A percentile compares a stretch with the other conserved stretches of the same genome.
These are phyloP conservation scores for Xiphias gladius DNA, from an alignment of 2,113 vertebrate species.

Conservation along the genomic window DNA sequence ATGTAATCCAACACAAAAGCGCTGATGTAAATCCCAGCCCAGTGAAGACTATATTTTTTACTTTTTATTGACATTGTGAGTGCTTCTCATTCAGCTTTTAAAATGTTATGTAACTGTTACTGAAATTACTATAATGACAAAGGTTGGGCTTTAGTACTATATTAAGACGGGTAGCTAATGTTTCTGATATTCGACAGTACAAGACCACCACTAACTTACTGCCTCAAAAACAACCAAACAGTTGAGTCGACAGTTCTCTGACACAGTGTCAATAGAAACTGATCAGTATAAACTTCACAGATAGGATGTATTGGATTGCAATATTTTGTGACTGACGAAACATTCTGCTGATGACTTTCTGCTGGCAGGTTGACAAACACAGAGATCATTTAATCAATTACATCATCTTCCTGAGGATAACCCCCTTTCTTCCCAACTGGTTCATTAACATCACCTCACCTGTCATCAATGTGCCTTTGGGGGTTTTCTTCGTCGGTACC, in stretches of 20 bases:
- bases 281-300: background rate
- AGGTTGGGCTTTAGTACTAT: background rate
- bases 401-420: constrained; percentile 99
- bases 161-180: background rate
- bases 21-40: too few species aligned
- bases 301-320: background rate
- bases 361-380: constrained; percentile 92
- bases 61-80: background rate
- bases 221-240: background rate
- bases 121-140: too few species aligned
- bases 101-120: background rate
- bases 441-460: constrained; percentile 99
- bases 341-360: constrained; percentile 1
- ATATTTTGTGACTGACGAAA: constrained; percentile 2
- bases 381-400: constrained; percentile 98
- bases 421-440: constrained; percentile 99
- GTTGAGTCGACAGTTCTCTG: background rate
- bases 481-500: constrained; percentile 97
- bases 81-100: background rate
- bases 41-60: background rate
- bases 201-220: background rate
- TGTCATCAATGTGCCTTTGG: constrained; percentile 96
- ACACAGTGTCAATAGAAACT: background rate
- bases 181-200: background rate
- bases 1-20: too few species aligned